A percentile compares a stretch with the other conserved stretches of the same genome.
Evolutionary conservation across 2,888 invertebrate genomes (phyloP).

Genomic region (Crematogaster levior): DNA sequence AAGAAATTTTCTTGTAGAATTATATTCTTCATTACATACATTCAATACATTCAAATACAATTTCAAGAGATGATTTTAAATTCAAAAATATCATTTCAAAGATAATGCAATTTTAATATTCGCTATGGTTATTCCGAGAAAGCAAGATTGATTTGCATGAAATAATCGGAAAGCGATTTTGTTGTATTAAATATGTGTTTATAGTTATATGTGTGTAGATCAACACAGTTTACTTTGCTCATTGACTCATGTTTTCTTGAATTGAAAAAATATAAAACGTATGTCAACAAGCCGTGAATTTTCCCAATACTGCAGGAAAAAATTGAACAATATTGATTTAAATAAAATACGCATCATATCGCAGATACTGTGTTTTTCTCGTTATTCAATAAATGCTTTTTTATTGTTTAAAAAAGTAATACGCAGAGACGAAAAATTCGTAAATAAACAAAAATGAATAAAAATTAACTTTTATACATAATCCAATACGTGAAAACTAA

Average conservation of each 20-base stretch:
- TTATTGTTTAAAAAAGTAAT: neutral
- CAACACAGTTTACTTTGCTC: neutral
- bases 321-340: slow-evolving; percentile 14
- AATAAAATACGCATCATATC: slow-evolving; percentile 15
- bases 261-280: neutral
- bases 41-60: neutral
- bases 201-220: neutral
- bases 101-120: neutral
- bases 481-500: too few species aligned
- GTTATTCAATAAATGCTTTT: slow-evolving; percentile 1
- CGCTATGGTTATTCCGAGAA: neutral
- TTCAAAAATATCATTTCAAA: neutral
- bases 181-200: neutral
- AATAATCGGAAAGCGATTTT: slow-evolving; percentile 7
- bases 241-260: neutral
- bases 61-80: neutral
- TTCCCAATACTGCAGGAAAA: neutral
- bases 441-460: too few species aligned
- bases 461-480: too few species aligned
- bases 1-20: too few species aligned
- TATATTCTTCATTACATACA: too few species aligned
- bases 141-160: neutral
- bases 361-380: neutral
- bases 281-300: neutral
- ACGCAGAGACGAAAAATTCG: too few species aligned